A percentile compares a stretch with the other conserved stretches of the same genome.
phyloP scores from a whole-genome alignment of 2,113 vertebrate genomes.

The Dasyornis broadbenti region DNA sequence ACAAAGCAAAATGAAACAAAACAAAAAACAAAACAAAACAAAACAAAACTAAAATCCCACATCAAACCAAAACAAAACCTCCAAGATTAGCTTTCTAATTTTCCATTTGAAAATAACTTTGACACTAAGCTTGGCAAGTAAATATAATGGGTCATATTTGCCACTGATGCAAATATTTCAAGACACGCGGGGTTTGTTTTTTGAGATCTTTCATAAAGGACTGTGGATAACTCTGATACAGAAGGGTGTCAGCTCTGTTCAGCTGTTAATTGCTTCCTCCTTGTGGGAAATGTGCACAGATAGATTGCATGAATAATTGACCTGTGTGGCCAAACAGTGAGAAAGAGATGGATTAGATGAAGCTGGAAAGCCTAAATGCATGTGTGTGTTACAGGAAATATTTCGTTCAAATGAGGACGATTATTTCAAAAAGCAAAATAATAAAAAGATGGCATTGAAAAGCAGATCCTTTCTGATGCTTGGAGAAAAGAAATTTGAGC shows the following conservation, averaged over 20 bases:
- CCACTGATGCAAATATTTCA: background rate
- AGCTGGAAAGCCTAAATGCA: background rate
- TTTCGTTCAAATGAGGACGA: background rate
- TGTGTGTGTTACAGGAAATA: background rate
- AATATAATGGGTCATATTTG: background rate
- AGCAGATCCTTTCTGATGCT: background rate
- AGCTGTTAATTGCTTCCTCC: background rate
- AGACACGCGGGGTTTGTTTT: rapidly evolving
- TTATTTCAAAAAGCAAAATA: background rate
- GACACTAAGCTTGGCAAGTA: background rate
- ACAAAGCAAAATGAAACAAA: background rate
- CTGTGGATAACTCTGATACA: background rate
- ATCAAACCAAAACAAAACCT: background rate
- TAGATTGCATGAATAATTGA: background rate
- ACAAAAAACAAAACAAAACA: background rate
- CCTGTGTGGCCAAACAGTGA: background rate
- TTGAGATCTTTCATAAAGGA: background rate
- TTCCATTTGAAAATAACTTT: background rate
- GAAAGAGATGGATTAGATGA: background rate
- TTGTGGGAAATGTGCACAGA: background rate
- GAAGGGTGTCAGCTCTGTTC: background rate
- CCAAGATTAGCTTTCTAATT: background rate
- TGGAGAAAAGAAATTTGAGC: background rate
- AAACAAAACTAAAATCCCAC: too few relatives aligned
- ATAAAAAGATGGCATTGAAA: background rate